Evolutionary conservation across 2,888 invertebrate species (phyloP).

Genomic region (Acleris holmiana): DNA sequence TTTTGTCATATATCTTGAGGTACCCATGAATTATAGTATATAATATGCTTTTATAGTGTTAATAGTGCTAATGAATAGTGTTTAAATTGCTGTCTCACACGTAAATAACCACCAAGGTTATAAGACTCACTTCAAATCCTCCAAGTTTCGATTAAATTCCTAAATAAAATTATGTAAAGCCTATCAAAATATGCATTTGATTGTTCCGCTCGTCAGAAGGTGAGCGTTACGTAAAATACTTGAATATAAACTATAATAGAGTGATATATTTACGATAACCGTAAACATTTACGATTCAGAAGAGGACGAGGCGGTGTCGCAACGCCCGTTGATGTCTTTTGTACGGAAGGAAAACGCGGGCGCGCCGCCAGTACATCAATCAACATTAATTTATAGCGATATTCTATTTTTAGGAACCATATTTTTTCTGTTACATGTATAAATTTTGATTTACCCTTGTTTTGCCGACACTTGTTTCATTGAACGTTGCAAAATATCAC

Average conservation of each 20-base stretch:
- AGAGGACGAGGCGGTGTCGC: conserved; percentile 2
- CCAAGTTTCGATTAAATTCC: not conserved
- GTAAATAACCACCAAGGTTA: too few species aligned
- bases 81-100: too few species aligned
- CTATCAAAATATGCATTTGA: conserved; percentile 23
- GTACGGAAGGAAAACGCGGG: conserved; percentile 34
- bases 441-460: too few species aligned
- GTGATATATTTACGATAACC: conserved; percentile 35
- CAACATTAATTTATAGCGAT: not conserved
- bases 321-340: conserved; percentile 57
- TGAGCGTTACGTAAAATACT: conserved; percentile 30
- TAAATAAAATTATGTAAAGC: conserved; percentile 22
- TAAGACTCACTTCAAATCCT: not conserved
- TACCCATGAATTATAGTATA: too few species aligned
- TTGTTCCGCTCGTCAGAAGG: conserved; percentile 29
- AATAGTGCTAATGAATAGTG: too few species aligned
- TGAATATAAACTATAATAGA: conserved; percentile 23
- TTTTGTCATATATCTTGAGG: conserved; percentile 1
- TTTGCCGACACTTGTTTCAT: too few species aligned
- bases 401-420: too few species aligned
- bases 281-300: conserved; percentile 30
- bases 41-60: too few species aligned
- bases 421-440: too few species aligned
- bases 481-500: too few species aligned
- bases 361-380: not conserved